Percentiles rank a stretch among this genome's conserved stretches.
Evolutionary conservation across 1,140 invertebrate species (phyloP).

Genomic region (Philopotamus ludificatus): DNA sequence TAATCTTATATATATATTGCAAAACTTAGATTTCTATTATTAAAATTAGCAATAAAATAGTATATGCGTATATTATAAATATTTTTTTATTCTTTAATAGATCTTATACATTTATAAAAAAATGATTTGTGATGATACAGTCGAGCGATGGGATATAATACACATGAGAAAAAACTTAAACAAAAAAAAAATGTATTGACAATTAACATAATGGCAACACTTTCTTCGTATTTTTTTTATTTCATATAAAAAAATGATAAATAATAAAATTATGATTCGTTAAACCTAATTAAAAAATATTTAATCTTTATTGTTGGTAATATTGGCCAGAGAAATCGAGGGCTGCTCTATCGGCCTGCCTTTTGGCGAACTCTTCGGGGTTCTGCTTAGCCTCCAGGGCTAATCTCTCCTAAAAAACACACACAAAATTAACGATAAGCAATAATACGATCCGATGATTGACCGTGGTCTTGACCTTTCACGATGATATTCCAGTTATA

Average conservation of each 20-base stretch:
- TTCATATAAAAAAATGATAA: not conserved
- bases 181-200: not conserved
- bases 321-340: slow-evolving; percentile 61
- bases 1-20: no score
- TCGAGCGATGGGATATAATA: not conserved
- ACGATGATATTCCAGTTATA: no score
- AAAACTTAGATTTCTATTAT: no score
- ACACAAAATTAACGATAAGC: not conserved
- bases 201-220: slow-evolving; percentile 15
- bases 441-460: no score
- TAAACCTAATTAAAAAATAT: not conserved
- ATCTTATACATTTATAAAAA: no score
- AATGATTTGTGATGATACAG: not conserved
- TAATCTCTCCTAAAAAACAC: slow-evolving; percentile 49
- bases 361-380: slow-evolving; percentile 55
- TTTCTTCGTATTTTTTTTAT: slow-evolving; percentile 1
- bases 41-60: no score
- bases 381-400: slow-evolving; percentile 57
- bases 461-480: not conserved
- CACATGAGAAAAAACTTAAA: not conserved
- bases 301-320: slow-evolving; percentile 48
- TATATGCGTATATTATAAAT: no score
- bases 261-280: not conserved
- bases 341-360: slow-evolving; percentile 54
- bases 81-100: no score